phyloP scores from a whole-genome alignment of 2,797 vertebrate genomes.

The Coccyzus lansbergi region DNA sequence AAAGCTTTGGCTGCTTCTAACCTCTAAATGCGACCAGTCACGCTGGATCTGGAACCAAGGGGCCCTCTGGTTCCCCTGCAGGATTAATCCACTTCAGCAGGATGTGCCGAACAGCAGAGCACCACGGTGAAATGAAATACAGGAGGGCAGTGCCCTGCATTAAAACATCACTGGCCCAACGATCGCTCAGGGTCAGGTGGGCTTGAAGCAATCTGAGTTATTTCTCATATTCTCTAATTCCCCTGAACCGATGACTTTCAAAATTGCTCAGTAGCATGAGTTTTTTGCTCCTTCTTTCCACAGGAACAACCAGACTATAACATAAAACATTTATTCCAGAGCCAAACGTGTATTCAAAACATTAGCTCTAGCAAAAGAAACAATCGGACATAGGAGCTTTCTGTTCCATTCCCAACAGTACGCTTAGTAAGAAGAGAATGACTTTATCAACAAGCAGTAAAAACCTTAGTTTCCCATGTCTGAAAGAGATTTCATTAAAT shows the following conservation, averaged over 20 bases:
- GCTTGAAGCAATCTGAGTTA: not conserved
- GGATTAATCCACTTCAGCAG: not conserved
- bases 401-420: slow-evolving; percentile 53
- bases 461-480: slow-evolving; percentile 54
- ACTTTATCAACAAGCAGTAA: slow-evolving; percentile 67
- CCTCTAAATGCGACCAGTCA: not conserved
- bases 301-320: not conserved
- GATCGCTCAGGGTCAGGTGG: not conserved
- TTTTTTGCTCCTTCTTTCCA: not conserved
- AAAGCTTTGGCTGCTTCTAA: not conserved
- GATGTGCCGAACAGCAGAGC: not conserved
- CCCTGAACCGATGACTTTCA: not conserved
- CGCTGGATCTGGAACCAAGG: not conserved
- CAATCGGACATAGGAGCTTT: slow-evolving; percentile 55
- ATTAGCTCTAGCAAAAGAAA: slow-evolving; percentile 60
- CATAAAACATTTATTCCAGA: slow-evolving; percentile 48
- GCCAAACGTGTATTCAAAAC: slow-evolving; percentile 56
- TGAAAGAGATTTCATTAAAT: slow-evolving; percentile 70
- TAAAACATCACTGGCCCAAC: not conserved
- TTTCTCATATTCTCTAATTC: slow-evolving; percentile 10
- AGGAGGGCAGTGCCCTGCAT: not conserved
- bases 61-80: not conserved
- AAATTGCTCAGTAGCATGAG: not conserved
- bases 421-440: slow-evolving; percentile 50
- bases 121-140: not conserved